phyloP scores from a whole-genome alignment of 2,797 vertebrate species.

The Sebastes elongatus region DNA sequence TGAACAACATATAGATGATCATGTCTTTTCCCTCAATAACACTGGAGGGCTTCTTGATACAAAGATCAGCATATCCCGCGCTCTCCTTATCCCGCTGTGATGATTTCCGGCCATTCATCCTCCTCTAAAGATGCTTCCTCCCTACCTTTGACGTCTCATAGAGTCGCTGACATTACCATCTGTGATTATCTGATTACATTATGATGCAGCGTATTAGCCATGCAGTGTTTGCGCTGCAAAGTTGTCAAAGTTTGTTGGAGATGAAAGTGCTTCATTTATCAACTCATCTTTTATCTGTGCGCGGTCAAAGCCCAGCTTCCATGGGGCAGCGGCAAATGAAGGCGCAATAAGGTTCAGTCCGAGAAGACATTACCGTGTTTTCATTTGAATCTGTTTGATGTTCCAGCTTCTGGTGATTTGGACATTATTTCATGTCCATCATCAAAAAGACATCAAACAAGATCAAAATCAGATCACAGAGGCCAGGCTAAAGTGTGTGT shows the following conservation, averaged over 20 bases:
- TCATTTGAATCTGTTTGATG: conserved; percentile 78
- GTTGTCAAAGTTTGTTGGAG: conserved; percentile 65
- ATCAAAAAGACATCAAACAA: conserved; percentile 85
- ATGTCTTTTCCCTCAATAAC: conserved; percentile 11
- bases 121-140: conserved; percentile 46
- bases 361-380: conserved; percentile 74
- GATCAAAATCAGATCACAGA: conserved; percentile 75
- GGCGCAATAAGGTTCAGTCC: conserved; percentile 64
- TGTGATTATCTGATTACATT: conserved; percentile 52
- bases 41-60: conserved; percentile 10
- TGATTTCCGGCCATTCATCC: conserved; percentile 42
- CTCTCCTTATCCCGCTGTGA: conserved; percentile 46
- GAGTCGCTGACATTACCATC: conserved; percentile 48
- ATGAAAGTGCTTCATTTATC: conserved; percentile 76
- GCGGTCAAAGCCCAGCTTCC: conserved; percentile 57
- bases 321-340: conserved; percentile 69
- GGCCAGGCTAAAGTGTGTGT: conserved; percentile 23
- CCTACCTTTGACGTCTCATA: conserved; percentile 45
- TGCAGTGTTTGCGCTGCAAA: conserved; percentile 58
- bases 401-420: conserved; percentile 75
- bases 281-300: conserved; percentile 67
- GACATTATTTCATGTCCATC: conserved; percentile 85
- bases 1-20: conserved; percentile 70
- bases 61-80: conserved; percentile 25
- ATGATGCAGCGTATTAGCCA: conserved; percentile 48